Percentiles rank a stretch among this genome's conserved stretches.
Evolutionary conservation across 2,888 invertebrate species (phyloP).

Genomic region (Hydrotaea cyrtoneurina): DNA sequence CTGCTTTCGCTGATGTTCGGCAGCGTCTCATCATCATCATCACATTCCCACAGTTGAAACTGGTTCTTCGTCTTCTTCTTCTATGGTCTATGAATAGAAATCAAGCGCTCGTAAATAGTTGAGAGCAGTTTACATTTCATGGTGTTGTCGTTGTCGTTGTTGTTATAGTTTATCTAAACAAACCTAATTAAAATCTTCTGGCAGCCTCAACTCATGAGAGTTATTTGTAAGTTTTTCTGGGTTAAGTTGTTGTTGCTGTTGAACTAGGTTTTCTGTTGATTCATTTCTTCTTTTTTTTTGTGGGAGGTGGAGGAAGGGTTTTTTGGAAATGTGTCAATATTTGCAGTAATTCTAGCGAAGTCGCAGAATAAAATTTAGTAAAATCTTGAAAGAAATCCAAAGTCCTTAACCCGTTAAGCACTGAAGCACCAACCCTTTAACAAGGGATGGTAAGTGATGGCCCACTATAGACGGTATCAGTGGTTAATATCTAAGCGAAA

Average conservation of each 20-base stretch:
- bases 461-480: no score
- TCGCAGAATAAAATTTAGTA: neutral
- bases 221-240: constrained; percentile 30
- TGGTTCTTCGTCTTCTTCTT: neutral
- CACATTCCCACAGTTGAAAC: neutral
- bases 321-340: neutral
- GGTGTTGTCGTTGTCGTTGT: neutral
- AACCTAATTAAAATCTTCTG: constrained; percentile 29
- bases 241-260: constrained; percentile 13
- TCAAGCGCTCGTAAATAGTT: constrained; percentile 16
- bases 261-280: neutral
- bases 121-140: neutral
- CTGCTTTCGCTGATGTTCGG: no score
- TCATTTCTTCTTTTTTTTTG: neutral
- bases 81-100: neutral
- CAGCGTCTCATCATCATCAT: neutral
- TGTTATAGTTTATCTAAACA: constrained; percentile 8
- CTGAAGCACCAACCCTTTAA: no score
- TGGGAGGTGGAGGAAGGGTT: neutral
- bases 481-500: no score
- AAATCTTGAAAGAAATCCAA: no score
- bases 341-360: neutral
- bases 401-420: no score
- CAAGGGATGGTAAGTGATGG: no score
- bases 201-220: constrained; percentile 2